Percentiles rank a stretch among this genome's conserved stretches.
Evolutionary conservation across 2,888 invertebrate genomes (phyloP).

Genomic region (Drosophila cognata): DNA sequence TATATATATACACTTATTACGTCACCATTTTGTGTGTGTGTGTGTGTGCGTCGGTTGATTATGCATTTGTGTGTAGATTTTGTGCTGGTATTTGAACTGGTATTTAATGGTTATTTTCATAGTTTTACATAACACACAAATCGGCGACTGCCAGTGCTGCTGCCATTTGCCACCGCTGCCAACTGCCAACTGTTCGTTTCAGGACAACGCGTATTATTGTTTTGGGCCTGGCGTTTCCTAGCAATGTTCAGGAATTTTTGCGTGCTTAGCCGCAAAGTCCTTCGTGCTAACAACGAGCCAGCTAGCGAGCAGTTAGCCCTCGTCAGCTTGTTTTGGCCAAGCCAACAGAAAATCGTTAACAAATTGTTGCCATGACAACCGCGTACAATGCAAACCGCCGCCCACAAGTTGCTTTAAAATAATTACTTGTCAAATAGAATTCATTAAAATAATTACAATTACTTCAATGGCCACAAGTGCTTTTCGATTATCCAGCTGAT

Average conservation of each 20-base stretch:
- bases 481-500: constrained; percentile 44
- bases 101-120: constrained; percentile 32
- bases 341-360: constrained; percentile 71
- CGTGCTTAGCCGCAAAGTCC: constrained; percentile 50
- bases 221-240: constrained; percentile 82
- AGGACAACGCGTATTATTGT: constrained; percentile 63
- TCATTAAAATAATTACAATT: constrained; percentile 58
- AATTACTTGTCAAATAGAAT: constrained; percentile 42
- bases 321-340: constrained; percentile 65
- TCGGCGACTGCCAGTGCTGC: constrained; percentile 63
- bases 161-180: constrained; percentile 74
- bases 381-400: background rate
- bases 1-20: constrained; percentile 41
- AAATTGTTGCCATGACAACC: constrained; percentile 61
- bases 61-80: constrained; percentile 15
- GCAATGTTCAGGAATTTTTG: constrained; percentile 77
- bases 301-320: constrained; percentile 44
- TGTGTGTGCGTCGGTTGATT: constrained; percentile 11
- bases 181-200: constrained; percentile 71
- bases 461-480: constrained; percentile 35
- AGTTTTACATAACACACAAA: constrained; percentile 49
- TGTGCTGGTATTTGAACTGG: constrained; percentile 27
- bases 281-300: constrained; percentile 54
- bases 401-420: constrained; percentile 34
- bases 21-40: constrained; percentile 64